Percentiles rank a stretch among this genome's conserved stretches.
Evolutionary conservation across 2,888 invertebrate genomes (phyloP).

Genomic region (Miltochrista miniata): DNA sequence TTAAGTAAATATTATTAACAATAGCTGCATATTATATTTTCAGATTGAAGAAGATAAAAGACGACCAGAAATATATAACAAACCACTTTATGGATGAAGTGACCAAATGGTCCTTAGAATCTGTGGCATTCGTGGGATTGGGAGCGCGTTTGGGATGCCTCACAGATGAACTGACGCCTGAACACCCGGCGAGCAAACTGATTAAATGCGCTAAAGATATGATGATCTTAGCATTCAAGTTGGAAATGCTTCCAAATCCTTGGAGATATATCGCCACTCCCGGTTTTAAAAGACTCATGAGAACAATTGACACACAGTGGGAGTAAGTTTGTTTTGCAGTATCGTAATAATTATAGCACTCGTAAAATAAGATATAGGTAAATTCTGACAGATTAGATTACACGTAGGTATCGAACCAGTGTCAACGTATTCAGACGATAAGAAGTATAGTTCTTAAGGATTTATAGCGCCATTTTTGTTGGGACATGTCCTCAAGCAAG

Average conservation of each 20-base stretch:
- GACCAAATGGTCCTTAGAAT: conserved; percentile 86
- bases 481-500: too few species aligned
- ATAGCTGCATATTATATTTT: not conserved
- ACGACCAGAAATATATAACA: conserved; percentile 50
- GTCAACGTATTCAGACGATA: too few species aligned
- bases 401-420: too few species aligned
- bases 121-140: conserved; percentile 63
- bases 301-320: conserved; percentile 65
- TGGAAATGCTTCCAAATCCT: conserved; percentile 61
- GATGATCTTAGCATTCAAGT: conserved; percentile 49
- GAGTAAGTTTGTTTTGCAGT: too few species aligned
- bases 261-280: conserved; percentile 61
- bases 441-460: too few species aligned
- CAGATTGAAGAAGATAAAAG: conserved; percentile 58
- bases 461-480: too few species aligned
- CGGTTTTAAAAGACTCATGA: conserved; percentile 61
- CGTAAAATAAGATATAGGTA: too few species aligned
- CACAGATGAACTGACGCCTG: conserved; percentile 48
- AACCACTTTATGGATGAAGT: conserved; percentile 79
- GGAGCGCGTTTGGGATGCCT: conserved; percentile 68
- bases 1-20: not conserved
- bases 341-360: too few species aligned
- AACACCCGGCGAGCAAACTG: conserved; percentile 58
- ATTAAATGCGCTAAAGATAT: conserved; percentile 59
- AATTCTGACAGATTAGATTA: too few species aligned